Evolutionary conservation across 2,797 vertebrate species (phyloP), one percentile per base, ranked within the genome.

Genomic region (Cyprinodon diabolis): DNA sequence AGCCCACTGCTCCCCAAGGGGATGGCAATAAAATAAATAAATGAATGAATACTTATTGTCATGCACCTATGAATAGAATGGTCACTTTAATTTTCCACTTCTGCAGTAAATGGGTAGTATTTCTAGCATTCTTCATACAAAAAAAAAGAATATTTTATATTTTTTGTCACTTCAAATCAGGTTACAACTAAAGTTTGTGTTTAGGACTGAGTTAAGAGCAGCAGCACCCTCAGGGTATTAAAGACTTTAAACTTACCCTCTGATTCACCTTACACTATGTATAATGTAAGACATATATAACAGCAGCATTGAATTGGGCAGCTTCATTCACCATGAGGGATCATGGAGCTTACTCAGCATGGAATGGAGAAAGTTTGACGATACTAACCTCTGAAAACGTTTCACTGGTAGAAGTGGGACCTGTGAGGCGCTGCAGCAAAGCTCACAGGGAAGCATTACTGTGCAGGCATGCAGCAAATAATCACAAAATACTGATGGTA

Each of bases 401-500:
- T 47, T 56, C 60, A 48, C 21, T 30, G 23, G 37, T 19, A 58
- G 49, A 4, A 17, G 6, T 40, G 30, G 43, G 51, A 11, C 15
- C 7, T 56, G 23, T 25, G 40, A 70, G 40, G 35, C 17, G 23
- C 48, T 55, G 11, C 35, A 69, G 66, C 57, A 63, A 30, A 57
- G 48, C 58, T 43, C 48, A 17, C 48, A 23, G 35, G 14, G 43
- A 60, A 25, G 49, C 19, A 56, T 56, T 14, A 7, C 3, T 74
- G 72, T 54, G 72, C 78, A 69, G 70, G 45, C 62, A 81, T 55
- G 74, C 60, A 35, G 48, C 66, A 66, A 68, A 75, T 57, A 11
- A 45, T 45, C 13, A 9, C n/a, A 66, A 55, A 69, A 11, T 52
- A 35, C 69, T 69, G 74, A 72, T 11, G 23, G 23, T n/a, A 66